Evolutionary conservation across 2,797 vertebrate species (phyloP).

Genomic region (Hypotaenidia philippensis): DNA sequence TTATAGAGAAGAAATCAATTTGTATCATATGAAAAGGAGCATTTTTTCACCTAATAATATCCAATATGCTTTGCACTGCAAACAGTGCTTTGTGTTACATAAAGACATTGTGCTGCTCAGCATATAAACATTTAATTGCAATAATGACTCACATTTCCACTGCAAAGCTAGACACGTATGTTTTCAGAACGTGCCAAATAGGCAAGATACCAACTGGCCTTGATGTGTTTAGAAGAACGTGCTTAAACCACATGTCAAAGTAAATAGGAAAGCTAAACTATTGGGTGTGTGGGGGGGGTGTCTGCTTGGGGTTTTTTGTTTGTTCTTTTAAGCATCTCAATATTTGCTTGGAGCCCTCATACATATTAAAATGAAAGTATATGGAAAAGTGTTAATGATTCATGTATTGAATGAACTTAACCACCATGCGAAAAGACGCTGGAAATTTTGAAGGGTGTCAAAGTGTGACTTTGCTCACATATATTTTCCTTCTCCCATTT

Average conservation of each 20-base stretch:
- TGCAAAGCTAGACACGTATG: constrained; percentile 73
- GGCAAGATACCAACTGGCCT: constrained; percentile 46
- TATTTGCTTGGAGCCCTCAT: not conserved
- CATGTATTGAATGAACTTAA: not conserved
- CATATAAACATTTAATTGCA: constrained; percentile 50
- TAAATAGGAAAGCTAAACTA: constrained; percentile 66
- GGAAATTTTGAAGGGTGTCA: not conserved
- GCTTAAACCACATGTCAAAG: constrained; percentile 68
- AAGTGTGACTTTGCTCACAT: not conserved
- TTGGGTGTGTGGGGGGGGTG: not conserved
- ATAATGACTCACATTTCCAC: constrained; percentile 64
- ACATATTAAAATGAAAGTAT: not conserved
- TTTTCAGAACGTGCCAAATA: constrained; percentile 59
- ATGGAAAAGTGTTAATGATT: constrained; percentile 25
- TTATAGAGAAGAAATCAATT: not conserved
- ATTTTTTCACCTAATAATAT: not conserved
- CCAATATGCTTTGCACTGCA: not conserved
- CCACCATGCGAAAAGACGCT: not conserved
- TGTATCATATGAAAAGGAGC: not conserved
- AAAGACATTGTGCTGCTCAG: not conserved
- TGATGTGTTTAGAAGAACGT: constrained; percentile 50
- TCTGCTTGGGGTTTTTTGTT: not conserved
- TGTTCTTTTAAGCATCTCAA: not conserved
- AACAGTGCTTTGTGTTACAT: not conserved
- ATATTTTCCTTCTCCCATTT: not conserved